These are phyloP conservation scores for Perizoma flavofasciatum DNA, from an alignment of 2,888 invertebrate genomes.

Conservation along the genomic window DNA sequence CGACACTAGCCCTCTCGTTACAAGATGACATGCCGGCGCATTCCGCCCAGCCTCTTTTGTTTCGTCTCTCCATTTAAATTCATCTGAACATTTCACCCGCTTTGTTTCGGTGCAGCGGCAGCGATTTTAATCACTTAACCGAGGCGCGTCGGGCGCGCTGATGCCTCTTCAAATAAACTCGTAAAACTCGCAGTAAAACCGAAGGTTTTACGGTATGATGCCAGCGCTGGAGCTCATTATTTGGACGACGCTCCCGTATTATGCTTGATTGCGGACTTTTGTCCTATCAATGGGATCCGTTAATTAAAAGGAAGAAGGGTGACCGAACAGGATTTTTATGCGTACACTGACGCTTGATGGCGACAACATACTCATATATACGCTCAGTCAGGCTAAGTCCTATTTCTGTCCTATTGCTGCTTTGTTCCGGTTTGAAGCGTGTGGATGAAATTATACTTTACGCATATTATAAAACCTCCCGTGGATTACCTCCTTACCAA, in stretches of 20 bases:
- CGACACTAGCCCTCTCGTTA: constrained; percentile 47
- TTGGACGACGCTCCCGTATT: constrained; percentile 52
- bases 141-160: constrained; percentile 52
- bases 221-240: constrained; percentile 54
- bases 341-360: not conserved
- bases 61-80: constrained; percentile 72
- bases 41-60: constrained; percentile 55
- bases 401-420: too few species aligned
- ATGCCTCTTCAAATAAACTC: constrained; percentile 57
- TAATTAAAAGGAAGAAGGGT: constrained; percentile 52
- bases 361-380: too few species aligned
- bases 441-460: too few species aligned
- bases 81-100: constrained; percentile 68
- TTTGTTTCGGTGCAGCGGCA: constrained; percentile 66
- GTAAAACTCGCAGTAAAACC: constrained; percentile 58
- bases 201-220: constrained; percentile 50
- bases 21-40: constrained; percentile 55
- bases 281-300: constrained; percentile 55
- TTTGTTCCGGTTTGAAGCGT: too few species aligned
- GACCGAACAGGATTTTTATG: constrained; percentile 32
- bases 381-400: too few species aligned
- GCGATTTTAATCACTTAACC: constrained; percentile 79
- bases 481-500: too few species aligned
- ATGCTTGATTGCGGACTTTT: constrained; percentile 54
- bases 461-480: too few species aligned